Base-by-base conservation (phyloP, 2,888 invertebrate genomes). In the Scotopteryx bipunctaria region DNA sequence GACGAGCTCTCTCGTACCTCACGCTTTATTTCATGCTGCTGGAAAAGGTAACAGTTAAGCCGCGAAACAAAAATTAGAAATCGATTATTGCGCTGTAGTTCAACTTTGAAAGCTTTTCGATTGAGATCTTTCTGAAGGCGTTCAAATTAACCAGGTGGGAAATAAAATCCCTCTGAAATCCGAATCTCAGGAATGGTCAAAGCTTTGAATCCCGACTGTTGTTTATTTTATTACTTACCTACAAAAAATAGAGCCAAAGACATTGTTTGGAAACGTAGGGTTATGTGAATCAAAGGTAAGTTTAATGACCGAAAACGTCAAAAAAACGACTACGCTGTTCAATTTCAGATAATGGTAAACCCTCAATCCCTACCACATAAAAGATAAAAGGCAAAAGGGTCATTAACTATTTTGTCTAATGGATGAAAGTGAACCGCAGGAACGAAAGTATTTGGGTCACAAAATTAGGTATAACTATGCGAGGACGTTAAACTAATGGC, bases 1-100 rank as follows among this genome's bases (percentile, higher is more conserved):
- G 88, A 86, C 57, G 88, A 86, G 58, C 87, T 88, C 70, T 90
- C 89, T 9, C 74, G 84, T 16, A 90, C 81, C 60, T 88, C 86
- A 15, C 86, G 82, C 57, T 86, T 83, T 59, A 86, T 62, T 67
- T 89, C 85, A 76, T 88, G 83, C 86, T 90, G 71, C 33, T 66
- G 58, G 50, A 59, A 56, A 55, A 53, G 47, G 41, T 38, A 3
- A 36, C 1, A 16, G 16, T 15, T 25, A 25, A n/a, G n/a, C n/a
- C n/a, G n/a, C n/a, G n/a, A n/a, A n/a, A n/a, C n/a, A n/a, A n/a
- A n/a, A n/a, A n/a, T n/a, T n/a, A n/a, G n/a, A n/a, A n/a, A n/a
- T n/a, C n/a, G n/a, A n/a, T n/a, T n/a, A n/a, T n/a, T n/a, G n/a
- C n/a, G n/a, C n/a, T n/a, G n/a, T n/a, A n/a, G n/a, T n/a, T n/a